Evolutionary conservation across 1,140 invertebrate species (phyloP), one percentile per base, ranked within the genome.

Genomic region (Drosophila sproati): DNA sequence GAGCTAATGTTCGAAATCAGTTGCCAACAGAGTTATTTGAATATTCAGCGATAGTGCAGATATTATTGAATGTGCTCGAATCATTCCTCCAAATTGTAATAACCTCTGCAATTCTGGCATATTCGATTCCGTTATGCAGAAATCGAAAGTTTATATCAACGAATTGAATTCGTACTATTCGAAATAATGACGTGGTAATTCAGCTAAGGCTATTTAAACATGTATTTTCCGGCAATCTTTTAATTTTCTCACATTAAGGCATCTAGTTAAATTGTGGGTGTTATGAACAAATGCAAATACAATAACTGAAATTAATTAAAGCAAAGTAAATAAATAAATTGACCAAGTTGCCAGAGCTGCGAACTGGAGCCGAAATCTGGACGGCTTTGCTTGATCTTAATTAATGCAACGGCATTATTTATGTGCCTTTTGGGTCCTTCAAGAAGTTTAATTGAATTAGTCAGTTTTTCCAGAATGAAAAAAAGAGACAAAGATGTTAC

Each of bases 291-390:
- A 87, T 87, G 82, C 82, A 87, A 87, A 86, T 78, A 87, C 75
- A 87, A 82, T 87, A 87, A 78, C 87, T 87, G 82, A 86, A 86
- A 87, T 81, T 86, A 85, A 85, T 86, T 82, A 87, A 87, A 70
- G 56, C 55, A 78, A 78, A 66, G 64, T 82, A 72, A 82, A 87
- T 82, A 87, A 86, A 82, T 75, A 82, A 86, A 82, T 86, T 60
- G 47, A 41, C 28, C n/a, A 63, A 62, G 57, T 54, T 69, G 60
- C 50, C 37, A 29, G 32, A 63, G 39, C 12, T 34, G 35, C 34
- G 47, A 50, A 29, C 8, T 10, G 6, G 8, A 7, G 54, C 35
- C 20, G 56, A 47, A 51, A 57, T 72, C 35, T 66, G 61, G 35
- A 8, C 37, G 51, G 62, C 57, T 77, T 73, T 41, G 39, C 59